Conservation (phyloP, 1,140 invertebrate genomes). For the Leptopilina clavipes region DNA sequence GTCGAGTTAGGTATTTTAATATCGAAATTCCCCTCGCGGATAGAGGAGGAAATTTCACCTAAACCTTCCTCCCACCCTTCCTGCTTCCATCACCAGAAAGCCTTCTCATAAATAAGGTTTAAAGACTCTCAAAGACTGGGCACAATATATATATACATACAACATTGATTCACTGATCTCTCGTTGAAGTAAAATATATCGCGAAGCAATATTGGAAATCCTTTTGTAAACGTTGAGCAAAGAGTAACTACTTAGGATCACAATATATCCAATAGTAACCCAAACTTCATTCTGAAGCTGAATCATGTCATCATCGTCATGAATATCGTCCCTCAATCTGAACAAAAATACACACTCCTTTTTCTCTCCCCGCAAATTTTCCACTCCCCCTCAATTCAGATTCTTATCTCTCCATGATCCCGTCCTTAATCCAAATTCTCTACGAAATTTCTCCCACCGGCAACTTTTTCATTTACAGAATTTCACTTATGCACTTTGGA, state of each 20-base stretch:
- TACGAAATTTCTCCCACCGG: too few species aligned
- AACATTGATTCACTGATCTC: slow-evolving; percentile 19
- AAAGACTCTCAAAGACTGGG: not conserved
- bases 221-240: not conserved
- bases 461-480: too few species aligned
- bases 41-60: not conserved
- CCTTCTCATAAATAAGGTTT: slow-evolving; percentile 24
- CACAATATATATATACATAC: not conserved
- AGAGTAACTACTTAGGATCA: slow-evolving; percentile 10
- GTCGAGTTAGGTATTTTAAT: slow-evolving; percentile 20
- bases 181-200: slow-evolving; percentile 29
- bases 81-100: not conserved
- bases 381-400: too few species aligned
- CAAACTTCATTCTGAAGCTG: too few species aligned
- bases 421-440: too few species aligned
- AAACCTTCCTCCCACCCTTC: too few species aligned
- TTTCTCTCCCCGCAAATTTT: too few species aligned
- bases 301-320: too few species aligned
- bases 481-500: too few species aligned
- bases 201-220: slow-evolving; percentile 8
- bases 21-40: not conserved
- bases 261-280: not conserved
- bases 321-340: too few species aligned
- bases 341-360: too few species aligned
- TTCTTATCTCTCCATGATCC: too few species aligned